Evolutionary conservation across 2,113 vertebrate species (phyloP), one percentile per base, ranked within the genome.

Genomic region (Vulpes ferrilata): DNA sequence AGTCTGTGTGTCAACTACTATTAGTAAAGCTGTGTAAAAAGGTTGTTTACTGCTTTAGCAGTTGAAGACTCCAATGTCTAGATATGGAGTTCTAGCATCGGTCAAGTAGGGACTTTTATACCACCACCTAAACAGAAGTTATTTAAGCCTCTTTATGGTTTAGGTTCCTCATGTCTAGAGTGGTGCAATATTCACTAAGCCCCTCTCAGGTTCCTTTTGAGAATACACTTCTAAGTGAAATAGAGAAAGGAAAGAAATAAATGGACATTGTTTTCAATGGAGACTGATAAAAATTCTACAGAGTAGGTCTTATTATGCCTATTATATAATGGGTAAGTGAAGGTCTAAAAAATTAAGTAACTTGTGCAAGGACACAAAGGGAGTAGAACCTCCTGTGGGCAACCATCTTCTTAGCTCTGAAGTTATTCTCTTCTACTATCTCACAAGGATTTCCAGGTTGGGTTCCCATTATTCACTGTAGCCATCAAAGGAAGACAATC

Each of bases 141-240:
- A 84, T 25, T 84, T 90, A 90, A 87, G n/a, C 12, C 20, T 53
- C 7, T 19, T 32, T 53, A 83, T 20, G 32, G 9, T 60, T 95
- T 7, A 48, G 60, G 43, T 90, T 90, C 23, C 48, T 55, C 32
- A 74, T 86, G 19, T 38, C 20, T 86, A 81, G 88, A 79, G 59
- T 43, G 51, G 80, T 17, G n/a, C 32, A n/a, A 51, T 30, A 76
- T 67, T 95, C 38, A 90, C 20, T 43, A 81, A 93, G 17, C 16
- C 71, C 20, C 67, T 93, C 51, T 82, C 90, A 91, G 43, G 27
- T 53, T 87, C 74, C 88, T 73, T 81, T 19, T 93, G 84, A 85
- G 62, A 35, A 85, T 15, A 64, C 4, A 80, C 9, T 12, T 7
- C 32, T 62, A 32, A 95, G 38, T 35, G 22, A 73, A n/a, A 62